These are phyloP conservation scores for Coboldia fuscipes DNA, from an alignment of 1,140 invertebrate genomes.

Conservation along the genomic window DNA sequence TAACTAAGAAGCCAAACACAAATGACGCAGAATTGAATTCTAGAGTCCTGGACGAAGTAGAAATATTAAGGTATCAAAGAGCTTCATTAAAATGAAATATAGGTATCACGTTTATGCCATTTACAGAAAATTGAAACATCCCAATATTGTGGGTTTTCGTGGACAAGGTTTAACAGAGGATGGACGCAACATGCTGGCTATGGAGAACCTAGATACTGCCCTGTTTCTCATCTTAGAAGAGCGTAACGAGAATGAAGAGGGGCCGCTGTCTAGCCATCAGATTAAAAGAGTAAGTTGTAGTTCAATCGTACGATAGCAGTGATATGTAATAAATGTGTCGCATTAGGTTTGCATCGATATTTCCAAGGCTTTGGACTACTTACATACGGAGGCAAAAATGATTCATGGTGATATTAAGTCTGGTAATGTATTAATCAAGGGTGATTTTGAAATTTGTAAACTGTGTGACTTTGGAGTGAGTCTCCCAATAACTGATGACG, in stretches of 20 bases:
- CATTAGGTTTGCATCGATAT: constrained; percentile 27
- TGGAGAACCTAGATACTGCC: constrained; percentile 43
- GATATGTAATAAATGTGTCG: neutral
- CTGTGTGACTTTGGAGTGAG: constrained; percentile 72
- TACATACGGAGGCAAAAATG: constrained; percentile 46
- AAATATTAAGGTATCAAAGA: constrained; percentile 16
- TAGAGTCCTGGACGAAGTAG: constrained; percentile 45
- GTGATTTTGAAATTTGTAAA: constrained; percentile 50
- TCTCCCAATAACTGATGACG: constrained; percentile 39
- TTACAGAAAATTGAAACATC: constrained; percentile 46
- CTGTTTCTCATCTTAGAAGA: constrained; percentile 51
- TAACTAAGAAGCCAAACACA: constrained; percentile 16
- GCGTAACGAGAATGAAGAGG: constrained; percentile 28
- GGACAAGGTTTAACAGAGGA: constrained; percentile 35
- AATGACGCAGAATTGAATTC: constrained; percentile 18
- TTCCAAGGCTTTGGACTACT: constrained; percentile 48
- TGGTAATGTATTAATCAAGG: constrained; percentile 54
- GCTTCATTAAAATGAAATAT: neutral
- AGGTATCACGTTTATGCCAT: constrained; percentile 11
- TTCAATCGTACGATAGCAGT: neutral
- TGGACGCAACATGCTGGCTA: constrained; percentile 40
- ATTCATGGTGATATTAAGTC: constrained; percentile 74
- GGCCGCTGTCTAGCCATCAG: constrained; percentile 33
- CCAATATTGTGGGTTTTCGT: constrained; percentile 65
- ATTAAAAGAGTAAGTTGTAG: constrained; percentile 33